A percentile compares a stretch with the other conserved stretches of the same genome.
phyloP scores from a whole-genome alignment of 2,888 invertebrate species.

The Drosophila ezoana region DNA sequence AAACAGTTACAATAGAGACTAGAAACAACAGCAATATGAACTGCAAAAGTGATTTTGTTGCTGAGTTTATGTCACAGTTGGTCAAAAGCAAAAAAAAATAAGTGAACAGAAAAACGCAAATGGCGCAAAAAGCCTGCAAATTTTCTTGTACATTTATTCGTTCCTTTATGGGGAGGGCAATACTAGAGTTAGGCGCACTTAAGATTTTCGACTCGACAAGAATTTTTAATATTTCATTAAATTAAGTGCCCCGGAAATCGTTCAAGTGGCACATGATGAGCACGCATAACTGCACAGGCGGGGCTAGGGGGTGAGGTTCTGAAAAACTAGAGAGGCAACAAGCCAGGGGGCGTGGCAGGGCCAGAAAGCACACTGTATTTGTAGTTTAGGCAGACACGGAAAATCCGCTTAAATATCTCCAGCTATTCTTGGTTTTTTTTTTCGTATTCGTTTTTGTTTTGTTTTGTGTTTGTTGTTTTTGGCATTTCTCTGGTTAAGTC shows the following conservation, averaged over 20 bases:
- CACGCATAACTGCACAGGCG: conserved; percentile 68
- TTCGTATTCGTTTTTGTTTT: background rate
- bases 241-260: conserved; percentile 82
- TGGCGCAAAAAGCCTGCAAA: conserved; percentile 22
- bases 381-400: conserved; percentile 58
- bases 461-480: conserved; percentile 43
- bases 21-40: conserved; percentile 5
- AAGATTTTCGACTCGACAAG: conserved; percentile 44
- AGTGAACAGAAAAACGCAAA: conserved; percentile 4
- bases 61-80: conserved; percentile 62
- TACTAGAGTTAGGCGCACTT: conserved; percentile 32
- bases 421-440: conserved; percentile 16
- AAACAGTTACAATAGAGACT: conserved; percentile 9
- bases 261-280: conserved; percentile 77
- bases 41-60: conserved; percentile 65
- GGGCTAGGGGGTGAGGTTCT: conserved; percentile 1
- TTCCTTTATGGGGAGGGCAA: conserved; percentile 17
- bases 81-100: conserved; percentile 6
- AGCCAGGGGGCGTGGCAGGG: conserved; percentile 22
- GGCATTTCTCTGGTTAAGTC: conserved; percentile 78
- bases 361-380: conserved; percentile 38
- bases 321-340: background rate
- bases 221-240: conserved; percentile 85
- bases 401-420: conserved; percentile 65
- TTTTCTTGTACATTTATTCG: conserved; percentile 39